Evolutionary conservation across 2,888 invertebrate genomes (phyloP), one percentile per base, ranked within the genome.

Genomic region (Caenorhabditis virilis): DNA sequence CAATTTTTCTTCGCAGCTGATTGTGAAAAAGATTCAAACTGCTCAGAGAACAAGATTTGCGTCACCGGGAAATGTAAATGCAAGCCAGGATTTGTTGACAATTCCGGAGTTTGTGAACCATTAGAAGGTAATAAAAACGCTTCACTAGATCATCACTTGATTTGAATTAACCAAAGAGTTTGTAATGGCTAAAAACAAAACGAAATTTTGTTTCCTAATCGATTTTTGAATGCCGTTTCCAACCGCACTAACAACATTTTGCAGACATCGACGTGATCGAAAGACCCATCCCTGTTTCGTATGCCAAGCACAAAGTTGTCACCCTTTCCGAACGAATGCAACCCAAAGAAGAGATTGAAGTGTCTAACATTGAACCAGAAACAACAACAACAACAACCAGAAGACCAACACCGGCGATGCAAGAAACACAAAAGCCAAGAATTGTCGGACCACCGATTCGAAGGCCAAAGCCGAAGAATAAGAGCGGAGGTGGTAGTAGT

Each of bases 391-490:
- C 27, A 43, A 56, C 48, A 18, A 39, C 27, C 30, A 43, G 30
- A 35, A 20, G 18, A 9, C 20, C 26, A 42, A 55, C 53, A 26
- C 66, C 63, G 18, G 46, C 59, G 2, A 46, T 59, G 39, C 54
- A 59, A 39, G 66, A 59, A 36, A 69, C 70, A 9, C 66, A 74
- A 53, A 61, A 61, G 38, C 78, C 78, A 11, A 47, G 78, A 36
- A 70, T 81, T 39, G 72, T 72, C 22, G 81, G 81, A 9, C 80
- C 81, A 39, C 82, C 78, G 13, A 72, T 81, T 36, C 62, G 76
- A 26, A 56, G 78, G 4, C 79, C 81, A 22, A 69, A 69, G 35
- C 72, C 78, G 6, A 67, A 70, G 46, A 47, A 46, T 13, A 69
- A 74, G 48, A 54, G 51, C 41, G 45, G 56, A 11, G 56, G 69